A percentile compares a stretch with the other conserved stretches of the same genome.
phyloP scores from a whole-genome alignment of 2,888 invertebrate species.

The Pseudococcus longispinus region DNA sequence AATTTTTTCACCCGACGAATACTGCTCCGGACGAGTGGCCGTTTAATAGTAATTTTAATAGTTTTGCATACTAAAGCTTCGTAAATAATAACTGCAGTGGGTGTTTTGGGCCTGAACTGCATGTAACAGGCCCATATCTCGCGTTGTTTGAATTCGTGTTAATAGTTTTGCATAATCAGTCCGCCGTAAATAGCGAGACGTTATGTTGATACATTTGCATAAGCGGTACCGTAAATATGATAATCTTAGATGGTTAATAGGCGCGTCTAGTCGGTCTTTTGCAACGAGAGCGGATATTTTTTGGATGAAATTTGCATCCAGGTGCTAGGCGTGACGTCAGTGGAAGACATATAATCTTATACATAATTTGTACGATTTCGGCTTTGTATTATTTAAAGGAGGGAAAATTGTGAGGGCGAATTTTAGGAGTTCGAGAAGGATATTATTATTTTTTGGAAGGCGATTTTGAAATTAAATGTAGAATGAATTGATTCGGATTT shows the following conservation, averaged over 20 bases:
- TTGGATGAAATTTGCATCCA: neutral
- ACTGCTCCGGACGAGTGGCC: neutral
- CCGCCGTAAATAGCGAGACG: conserved; percentile 26
- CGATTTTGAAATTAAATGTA: no score
- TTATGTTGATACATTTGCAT: conserved; percentile 13
- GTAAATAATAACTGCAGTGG: neutral
- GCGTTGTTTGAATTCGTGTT: neutral
- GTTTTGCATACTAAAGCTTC: neutral
- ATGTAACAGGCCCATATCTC: neutral
- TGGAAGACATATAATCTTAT: neutral
- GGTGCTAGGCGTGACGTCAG: neutral
- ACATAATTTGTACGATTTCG: neutral
- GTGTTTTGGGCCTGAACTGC: neutral
- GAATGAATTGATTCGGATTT: no score
- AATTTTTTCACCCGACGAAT: neutral
- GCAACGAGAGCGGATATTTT: neutral
- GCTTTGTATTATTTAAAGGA: no score
- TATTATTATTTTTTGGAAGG: no score
- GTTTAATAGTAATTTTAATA: neutral
- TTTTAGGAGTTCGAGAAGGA: no score
- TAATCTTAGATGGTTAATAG: neutral
- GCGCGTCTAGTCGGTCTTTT: neutral
- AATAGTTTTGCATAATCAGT: conserved; percentile 31
- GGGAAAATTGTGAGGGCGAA: no score
- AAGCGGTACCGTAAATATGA: neutral